Conservation (phyloP, 2,797 vertebrate genomes). For the Syndactyla subalaris region DNA sequence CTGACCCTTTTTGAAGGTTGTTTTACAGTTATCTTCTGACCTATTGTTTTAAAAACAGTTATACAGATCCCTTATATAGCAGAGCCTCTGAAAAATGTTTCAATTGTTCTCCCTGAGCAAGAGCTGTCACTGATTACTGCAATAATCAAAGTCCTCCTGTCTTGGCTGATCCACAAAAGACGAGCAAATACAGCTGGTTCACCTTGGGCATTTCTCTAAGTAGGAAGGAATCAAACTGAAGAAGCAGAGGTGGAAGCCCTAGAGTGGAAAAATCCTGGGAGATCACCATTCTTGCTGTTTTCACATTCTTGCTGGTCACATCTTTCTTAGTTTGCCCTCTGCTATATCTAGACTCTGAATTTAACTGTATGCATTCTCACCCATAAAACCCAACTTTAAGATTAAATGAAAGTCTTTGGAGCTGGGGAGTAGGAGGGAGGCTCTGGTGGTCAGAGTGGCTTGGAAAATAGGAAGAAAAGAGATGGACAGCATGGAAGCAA, state of each 20-base stretch:
- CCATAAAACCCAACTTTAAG: not conserved
- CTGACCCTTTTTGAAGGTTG: not conserved
- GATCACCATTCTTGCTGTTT: not conserved
- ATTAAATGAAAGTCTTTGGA: not conserved
- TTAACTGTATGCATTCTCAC: not conserved
- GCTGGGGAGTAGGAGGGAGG: fast-evolving
- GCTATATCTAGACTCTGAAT: not conserved
- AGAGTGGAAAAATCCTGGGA: not conserved
- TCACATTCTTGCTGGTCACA: not conserved
- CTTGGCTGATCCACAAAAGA: not conserved
- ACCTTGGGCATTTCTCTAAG: not conserved
- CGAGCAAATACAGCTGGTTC: not conserved
- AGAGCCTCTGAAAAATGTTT: not conserved
- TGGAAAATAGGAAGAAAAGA: not conserved
- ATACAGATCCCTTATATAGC: not conserved
- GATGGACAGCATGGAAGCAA: not conserved
- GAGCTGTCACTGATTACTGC: not conserved
- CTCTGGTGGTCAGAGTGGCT: not conserved
- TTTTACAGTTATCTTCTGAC: not conserved
- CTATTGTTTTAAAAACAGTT: not conserved
- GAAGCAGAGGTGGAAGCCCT: not conserved
- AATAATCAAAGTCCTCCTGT: not conserved
- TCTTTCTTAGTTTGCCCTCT: not conserved
- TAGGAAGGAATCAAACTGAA: conserved; percentile 56
- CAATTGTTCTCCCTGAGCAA: not conserved